phyloP scores from a whole-genome alignment of 92 coral and sea anemone species.

The Porites evermanni region DNA sequence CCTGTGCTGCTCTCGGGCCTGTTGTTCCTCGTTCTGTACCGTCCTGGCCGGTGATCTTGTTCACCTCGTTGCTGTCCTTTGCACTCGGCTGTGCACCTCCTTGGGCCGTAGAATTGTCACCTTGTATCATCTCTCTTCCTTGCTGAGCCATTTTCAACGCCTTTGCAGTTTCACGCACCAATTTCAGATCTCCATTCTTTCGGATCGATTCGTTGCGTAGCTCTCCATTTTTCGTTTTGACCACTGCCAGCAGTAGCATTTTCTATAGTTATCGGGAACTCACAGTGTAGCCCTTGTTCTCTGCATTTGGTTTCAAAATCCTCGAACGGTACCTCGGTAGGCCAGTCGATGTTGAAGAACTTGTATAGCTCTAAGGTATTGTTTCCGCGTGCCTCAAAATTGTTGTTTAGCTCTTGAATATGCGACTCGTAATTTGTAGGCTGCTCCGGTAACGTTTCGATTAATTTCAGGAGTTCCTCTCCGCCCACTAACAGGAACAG shows the following conservation, averaged over 20 bases:
- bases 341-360: slow-evolving; percentile 26
- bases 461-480: slow-evolving; percentile 44
- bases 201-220: slow-evolving; percentile 14
- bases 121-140: background rate
- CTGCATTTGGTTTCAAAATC: slow-evolving; percentile 32
- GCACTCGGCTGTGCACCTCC: background rate
- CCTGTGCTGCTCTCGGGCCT: no score
- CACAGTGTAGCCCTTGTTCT: slow-evolving; percentile 12
- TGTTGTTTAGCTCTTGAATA: slow-evolving; percentile 19
- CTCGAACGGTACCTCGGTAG: slow-evolving; percentile 19
- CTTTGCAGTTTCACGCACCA: background rate
- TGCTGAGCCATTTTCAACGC: slow-evolving; percentile 2
- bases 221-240: slow-evolving; percentile 10
- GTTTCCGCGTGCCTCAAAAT: slow-evolving; percentile 1
- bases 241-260: slow-evolving; percentile 15
- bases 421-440: slow-evolving; percentile 4
- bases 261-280: slow-evolving; percentile 33
- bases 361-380: slow-evolving; percentile 31
- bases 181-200: slow-evolving; percentile 20
- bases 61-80: slow-evolving; percentile 17
- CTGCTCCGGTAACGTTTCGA: background rate
- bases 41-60: slow-evolving; percentile 42
- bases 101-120: background rate
- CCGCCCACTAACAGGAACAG: slow-evolving; percentile 52
- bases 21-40: slow-evolving; percentile 26